phyloP scores from a whole-genome alignment of 2,888 invertebrate species.

The Imbricaverruca yamaguchii region DNA sequence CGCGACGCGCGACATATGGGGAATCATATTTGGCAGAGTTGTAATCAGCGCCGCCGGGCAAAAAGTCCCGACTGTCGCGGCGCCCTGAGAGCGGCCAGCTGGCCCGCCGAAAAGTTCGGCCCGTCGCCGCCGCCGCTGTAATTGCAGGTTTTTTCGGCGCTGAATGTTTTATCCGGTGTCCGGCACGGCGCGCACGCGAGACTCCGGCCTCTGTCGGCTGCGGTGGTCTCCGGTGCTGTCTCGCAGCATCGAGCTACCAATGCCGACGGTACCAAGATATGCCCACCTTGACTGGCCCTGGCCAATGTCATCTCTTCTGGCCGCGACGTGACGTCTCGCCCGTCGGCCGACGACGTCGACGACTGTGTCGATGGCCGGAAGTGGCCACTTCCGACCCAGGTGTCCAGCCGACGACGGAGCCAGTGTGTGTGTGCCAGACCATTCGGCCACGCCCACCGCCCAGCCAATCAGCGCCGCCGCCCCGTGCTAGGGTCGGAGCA shows the following conservation, averaged over 20 bases:
- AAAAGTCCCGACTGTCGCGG: constrained; percentile 1
- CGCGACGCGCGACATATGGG: background rate
- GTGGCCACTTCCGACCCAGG: too few species aligned
- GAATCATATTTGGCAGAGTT: constrained; percentile 14
- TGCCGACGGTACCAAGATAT: too few species aligned
- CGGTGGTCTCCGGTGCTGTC: background rate
- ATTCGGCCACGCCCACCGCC: background rate
- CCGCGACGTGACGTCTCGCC: too few species aligned
- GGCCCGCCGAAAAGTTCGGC: background rate
- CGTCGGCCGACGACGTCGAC: too few species aligned
- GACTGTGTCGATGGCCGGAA: too few species aligned
- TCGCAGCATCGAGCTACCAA: too few species aligned
- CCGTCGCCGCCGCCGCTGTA: background rate
- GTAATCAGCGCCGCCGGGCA: constrained; percentile 16
- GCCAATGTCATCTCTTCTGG: too few species aligned
- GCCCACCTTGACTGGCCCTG: too few species aligned
- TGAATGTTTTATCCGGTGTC: constrained; percentile 18
- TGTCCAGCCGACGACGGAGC: background rate
- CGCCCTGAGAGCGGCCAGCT: constrained; percentile 1
- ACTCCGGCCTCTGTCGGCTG: background rate
- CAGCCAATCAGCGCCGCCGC: background rate
- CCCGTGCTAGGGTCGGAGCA: too few species aligned
- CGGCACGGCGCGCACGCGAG: background rate
- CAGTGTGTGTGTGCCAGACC: background rate
- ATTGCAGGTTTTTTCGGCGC: background rate